phyloP scores from a whole-genome alignment of 2,888 invertebrate species.

The Dolichopus griseipennis region DNA sequence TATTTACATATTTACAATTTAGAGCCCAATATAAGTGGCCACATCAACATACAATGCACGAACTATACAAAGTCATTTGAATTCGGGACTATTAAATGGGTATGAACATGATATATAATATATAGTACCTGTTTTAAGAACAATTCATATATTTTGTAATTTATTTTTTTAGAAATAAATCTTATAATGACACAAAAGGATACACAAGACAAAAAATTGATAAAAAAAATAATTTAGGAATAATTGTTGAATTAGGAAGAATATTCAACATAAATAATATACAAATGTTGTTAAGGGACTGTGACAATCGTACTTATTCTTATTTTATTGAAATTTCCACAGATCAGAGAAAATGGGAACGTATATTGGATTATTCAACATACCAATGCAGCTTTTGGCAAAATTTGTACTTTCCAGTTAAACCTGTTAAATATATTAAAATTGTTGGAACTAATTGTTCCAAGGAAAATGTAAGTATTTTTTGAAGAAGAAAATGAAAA shows the following conservation, averaged over 20 bases:
- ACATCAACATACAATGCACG: conserved; percentile 68
- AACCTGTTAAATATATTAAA: conserved; percentile 77
- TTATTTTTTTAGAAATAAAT: conserved; percentile 31
- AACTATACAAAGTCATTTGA: conserved; percentile 85
- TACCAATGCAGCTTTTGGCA: conserved; percentile 97
- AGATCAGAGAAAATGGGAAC: conserved; percentile 91
- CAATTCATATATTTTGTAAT: no score
- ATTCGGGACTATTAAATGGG: conserved; percentile 79
- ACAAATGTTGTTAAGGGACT: conserved; percentile 87
- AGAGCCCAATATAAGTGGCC: conserved; percentile 89
- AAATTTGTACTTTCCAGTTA: conserved; percentile 78
- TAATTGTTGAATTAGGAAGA: conserved; percentile 73
- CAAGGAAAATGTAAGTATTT: conserved; percentile 65
- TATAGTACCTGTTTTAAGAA: neutral
- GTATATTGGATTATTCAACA: conserved; percentile 83
- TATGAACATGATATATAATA: no score
- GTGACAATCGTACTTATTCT: conserved; percentile 63
- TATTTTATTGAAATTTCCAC: conserved; percentile 70
- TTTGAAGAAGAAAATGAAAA: neutral
- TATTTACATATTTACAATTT: no score
- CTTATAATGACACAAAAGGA: conserved; percentile 79
- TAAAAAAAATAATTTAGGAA: conserved; percentile 67
- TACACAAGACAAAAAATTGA: conserved; percentile 82
- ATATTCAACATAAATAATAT: conserved; percentile 90
- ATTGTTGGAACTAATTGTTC: conserved; percentile 90